phyloP scores from a whole-genome alignment of 2,888 invertebrate genomes.

The Oscheius sp. region DNA sequence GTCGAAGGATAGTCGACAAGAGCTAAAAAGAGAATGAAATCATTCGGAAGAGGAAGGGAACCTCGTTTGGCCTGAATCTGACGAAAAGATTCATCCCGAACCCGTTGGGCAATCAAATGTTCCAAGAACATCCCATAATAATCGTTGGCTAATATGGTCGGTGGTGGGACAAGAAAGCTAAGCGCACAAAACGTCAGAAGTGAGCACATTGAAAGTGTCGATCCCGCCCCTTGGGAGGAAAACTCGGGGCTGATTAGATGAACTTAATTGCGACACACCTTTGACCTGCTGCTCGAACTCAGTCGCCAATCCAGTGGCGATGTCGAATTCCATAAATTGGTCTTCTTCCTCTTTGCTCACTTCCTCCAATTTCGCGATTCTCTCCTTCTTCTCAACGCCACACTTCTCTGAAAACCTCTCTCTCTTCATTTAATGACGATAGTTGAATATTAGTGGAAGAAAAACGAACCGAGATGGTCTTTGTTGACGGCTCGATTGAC shows the following conservation, averaged over 20 bases:
- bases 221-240: not conserved
- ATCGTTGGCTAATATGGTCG: conserved; percentile 34
- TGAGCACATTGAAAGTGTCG: conserved; percentile 1
- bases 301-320: conserved; percentile 27
- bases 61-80: not conserved
- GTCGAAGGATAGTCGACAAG: not conserved
- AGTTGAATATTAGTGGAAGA: no score
- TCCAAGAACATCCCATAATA: conserved; percentile 52
- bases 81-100: no score
- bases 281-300: conserved; percentile 15
- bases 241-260: not conserved
- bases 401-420: conserved; percentile 38
- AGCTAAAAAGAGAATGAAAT: not conserved
- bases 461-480: conserved; percentile 32
- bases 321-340: conserved; percentile 26
- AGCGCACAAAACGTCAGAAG: not conserved
- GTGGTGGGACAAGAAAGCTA: not conserved
- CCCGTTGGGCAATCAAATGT: conserved; percentile 42
- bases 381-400: conserved; percentile 25
- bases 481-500: conserved; percentile 45
- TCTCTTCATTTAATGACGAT: not conserved
- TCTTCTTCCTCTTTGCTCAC: conserved; percentile 11
- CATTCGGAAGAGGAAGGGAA: not conserved
- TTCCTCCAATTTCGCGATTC: not conserved
- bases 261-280: no score